Base-by-base conservation (phyloP, 2,888 invertebrate species). In the Cetonia aurata region DNA sequence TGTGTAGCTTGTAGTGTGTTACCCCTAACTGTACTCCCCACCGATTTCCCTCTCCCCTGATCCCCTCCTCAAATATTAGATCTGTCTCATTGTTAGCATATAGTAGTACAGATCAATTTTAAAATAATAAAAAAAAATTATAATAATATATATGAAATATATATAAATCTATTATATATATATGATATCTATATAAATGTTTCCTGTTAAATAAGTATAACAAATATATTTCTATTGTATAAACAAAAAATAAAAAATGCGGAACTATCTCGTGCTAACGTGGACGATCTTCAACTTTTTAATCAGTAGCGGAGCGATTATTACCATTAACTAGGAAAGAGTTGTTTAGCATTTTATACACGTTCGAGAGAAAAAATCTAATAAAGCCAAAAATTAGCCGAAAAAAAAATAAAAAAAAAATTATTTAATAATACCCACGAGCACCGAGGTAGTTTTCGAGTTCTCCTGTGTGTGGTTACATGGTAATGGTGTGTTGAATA, bases 171-270 rank as follows among this genome's bases (percentile, higher is more conserved):
- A 62, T 62, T 62, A 62, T 62, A 62, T 85, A 84, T 84, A 84
- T 85, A 83, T n/a, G n/a, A n/a, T 50, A 62, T 62, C 48, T 85
- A 84, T 84, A 84, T 85, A 83, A 85, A 85, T 85, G 85, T 85
- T 85, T 84, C 84, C 84, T 85, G 85, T 85, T 85, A 84, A 37
- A 81, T 82, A 82, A 81, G 82, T 84, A 37, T 37, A 37, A 6
- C 6, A 81, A 83, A 84, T 83, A 84, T 83, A 84, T 83, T 82
- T 84, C 84, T 84, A 77, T 75, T 62, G 62, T 62, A 60, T 13
- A 57, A 57, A 41, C 56, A 25, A 25, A 25, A 1, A 25, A 25
- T 3, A 25, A 25, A 25, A 25, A 25, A 25, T 4, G 6, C 37
- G 9, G 59, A 57, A 13, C 81, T 84, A 85, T 46, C 53, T 84